Conservation (phyloP, 2,113 vertebrate species). For the Pelecanoides urinatrix region DNA sequence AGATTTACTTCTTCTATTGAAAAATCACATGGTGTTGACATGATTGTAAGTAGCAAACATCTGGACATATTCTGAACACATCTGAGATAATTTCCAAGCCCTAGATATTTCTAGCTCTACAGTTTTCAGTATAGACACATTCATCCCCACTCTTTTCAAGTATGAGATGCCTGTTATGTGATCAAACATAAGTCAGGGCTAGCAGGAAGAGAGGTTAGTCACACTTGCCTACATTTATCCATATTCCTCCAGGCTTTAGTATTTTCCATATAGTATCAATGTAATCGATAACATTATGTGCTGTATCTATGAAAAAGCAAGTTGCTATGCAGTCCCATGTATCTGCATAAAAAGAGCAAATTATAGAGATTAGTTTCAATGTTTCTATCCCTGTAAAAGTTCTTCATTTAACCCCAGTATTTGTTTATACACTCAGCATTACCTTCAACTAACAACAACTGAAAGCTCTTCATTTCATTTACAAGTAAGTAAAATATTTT, state of each 20-base stretch:
- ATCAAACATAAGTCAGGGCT: neutral
- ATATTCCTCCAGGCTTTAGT: slow-evolving; percentile 95
- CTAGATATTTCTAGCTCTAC: neutral
- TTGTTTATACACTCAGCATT: neutral
- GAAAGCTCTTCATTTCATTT: neutral
- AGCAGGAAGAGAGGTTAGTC: neutral
- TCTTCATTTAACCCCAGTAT: neutral
- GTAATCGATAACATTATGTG: slow-evolving; percentile 97
- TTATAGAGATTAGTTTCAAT: neutral
- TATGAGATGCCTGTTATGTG: neutral
- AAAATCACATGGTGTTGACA: neutral
- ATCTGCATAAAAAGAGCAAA: slow-evolving; percentile 76
- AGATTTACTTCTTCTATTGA: neutral
- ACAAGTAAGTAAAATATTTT: neutral
- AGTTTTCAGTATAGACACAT: neutral
- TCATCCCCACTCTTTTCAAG: neutral
- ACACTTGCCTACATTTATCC: slow-evolving; percentile 96
- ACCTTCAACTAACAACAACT: neutral
- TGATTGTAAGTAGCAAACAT: neutral
- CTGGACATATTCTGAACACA: neutral
- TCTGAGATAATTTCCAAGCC: neutral
- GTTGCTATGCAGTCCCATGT: slow-evolving; percentile 96
- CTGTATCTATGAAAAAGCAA: slow-evolving; percentile 98
- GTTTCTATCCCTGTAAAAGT: neutral
- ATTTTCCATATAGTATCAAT: slow-evolving; percentile 99